Evolutionary conservation across 2,888 invertebrate genomes (phyloP), one percentile per base, ranked within the genome.

Genomic region (Polymixis lichenea): DNA sequence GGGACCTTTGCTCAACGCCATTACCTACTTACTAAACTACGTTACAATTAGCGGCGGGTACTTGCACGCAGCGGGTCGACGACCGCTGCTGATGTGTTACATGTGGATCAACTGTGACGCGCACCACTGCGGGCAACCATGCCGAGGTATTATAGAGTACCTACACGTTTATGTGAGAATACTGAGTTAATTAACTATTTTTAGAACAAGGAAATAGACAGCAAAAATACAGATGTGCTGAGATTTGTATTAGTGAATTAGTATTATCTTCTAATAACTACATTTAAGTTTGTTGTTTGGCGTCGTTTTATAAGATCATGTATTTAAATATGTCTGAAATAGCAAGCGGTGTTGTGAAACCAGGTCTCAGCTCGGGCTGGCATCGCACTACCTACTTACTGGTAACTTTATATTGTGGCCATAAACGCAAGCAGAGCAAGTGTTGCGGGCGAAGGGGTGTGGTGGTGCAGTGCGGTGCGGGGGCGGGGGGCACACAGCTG

Each of bases 1-100:
- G 74, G 61, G 65, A 28, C 66, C 60, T 75, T 75, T 72, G 71
- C 79, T 72, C 71, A 75, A 66, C 67, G 28, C 53, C 61, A 65
- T 56, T 72, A 32, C 28, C 32, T 15, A 22, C 38, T 65, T 55
- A 72, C 46, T 62, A 43, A n/a, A 28, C 51, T 61, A 32, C 22
- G 65, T 53, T 22, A 53, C 49, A 79, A 83, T 75, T 69, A 69
- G 43, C 32, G 62, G 61, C 69, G 75, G 78, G 51, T 32, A 66
- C 51, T 66, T 79, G 79, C 83, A 78, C 79, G 69, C 55, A 28
- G 58, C 56, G 32, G 38, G 32, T 25, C 73, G 25, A 32, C 25
- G 43, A 19, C 28, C 49, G 25, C 46, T 9, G 53, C 58, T 17
- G 32, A 25, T 8, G 61, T 19, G 51, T 13, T 28, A 19, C 8